Conservation (phyloP, 2,888 invertebrate genomes). For the Hydropsyche betteni region DNA sequence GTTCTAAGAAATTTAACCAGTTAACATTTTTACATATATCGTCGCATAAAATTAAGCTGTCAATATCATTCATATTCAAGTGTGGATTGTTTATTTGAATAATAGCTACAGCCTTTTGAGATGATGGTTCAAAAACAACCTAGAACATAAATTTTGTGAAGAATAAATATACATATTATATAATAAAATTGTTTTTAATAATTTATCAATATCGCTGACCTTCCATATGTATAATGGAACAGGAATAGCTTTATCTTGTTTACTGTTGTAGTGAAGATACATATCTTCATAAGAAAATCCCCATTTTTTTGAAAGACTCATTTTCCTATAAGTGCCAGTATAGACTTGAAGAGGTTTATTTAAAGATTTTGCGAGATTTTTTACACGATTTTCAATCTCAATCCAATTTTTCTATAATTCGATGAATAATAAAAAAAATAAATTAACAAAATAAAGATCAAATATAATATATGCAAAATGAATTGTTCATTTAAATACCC, state of each 20-base stretch:
- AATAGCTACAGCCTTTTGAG: conserved; percentile 50
- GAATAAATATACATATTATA: neutral
- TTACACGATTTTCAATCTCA: conserved; percentile 50
- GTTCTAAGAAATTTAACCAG: conserved; percentile 51
- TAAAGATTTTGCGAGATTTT: conserved; percentile 45
- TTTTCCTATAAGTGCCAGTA: conserved; percentile 50
- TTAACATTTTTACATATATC: conserved; percentile 51
- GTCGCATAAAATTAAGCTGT: conserved; percentile 49
- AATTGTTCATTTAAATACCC: conserved; percentile 39
- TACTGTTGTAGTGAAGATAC: conserved; percentile 50
- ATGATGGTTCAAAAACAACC: conserved; percentile 50
- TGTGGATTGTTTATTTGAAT: conserved; percentile 52
- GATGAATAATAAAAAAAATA: neutral
- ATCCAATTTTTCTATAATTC: conserved; percentile 50
- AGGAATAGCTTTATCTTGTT: conserved; percentile 50
- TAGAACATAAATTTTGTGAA: conserved; percentile 38
- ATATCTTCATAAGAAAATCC: conserved; percentile 50
- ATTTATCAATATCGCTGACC: conserved; percentile 35
- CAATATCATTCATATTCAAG: conserved; percentile 44
- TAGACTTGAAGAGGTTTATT: conserved; percentile 50
- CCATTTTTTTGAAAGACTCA: conserved; percentile 50
- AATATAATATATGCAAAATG: neutral
- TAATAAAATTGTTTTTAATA: neutral
- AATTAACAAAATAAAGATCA: neutral
- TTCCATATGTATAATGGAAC: conserved; percentile 52